Evolutionary conservation across 2,888 invertebrate species (phyloP), one percentile per base, ranked within the genome.

Genomic region (Drosophila birchii): DNA sequence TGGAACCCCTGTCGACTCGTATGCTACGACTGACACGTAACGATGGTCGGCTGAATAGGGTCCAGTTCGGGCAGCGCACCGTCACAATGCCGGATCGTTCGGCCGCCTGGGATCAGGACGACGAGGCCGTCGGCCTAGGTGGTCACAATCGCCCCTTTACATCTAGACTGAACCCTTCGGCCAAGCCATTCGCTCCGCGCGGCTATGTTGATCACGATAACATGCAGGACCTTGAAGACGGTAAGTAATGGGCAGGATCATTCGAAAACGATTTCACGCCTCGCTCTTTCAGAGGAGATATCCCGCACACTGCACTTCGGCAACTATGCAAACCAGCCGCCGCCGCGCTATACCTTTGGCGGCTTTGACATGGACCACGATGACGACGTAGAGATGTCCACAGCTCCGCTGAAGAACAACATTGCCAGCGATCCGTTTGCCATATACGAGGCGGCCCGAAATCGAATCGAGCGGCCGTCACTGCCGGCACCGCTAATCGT

Each of bases 171-270:
- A 78, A 61, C 34, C 64, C 61, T 1, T 12, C 55, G 6, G 76
- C 76, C 26, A 86, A 84, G 23, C 67, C 86, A 3, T 86, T 81
- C 29, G 86, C 90, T 3, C 92, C 92, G 26, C 90, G 90, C 8
- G 92, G 92, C 18, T 92, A 92, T 66, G 84, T 92, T 7, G 92
- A 92, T 58, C 92, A 92, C 49, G 92, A 92, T 63, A 92, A 92
- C 58, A 92, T 92, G 92, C 90, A 91, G 39, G 75, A 90, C 29
- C 75, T 91, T 62, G 92, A 93, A 71, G 90, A 92, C 72, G 92
- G 92, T 91, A 77, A 81, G 78, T 76, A 12, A 7, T 7, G 0
- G 8, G 4, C 18, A n/a, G 9, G 20, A 16, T 16, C 11, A n/a
- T 20, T 5, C 3, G 12, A 12, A 11, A 3, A 16, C 12, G 12